Percentiles rank a stretch among this genome's conserved stretches.
These are phyloP conservation scores for Pseudochromis fuscus DNA, from an alignment of 2,797 vertebrate genomes.

Conservation along the genomic window DNA sequence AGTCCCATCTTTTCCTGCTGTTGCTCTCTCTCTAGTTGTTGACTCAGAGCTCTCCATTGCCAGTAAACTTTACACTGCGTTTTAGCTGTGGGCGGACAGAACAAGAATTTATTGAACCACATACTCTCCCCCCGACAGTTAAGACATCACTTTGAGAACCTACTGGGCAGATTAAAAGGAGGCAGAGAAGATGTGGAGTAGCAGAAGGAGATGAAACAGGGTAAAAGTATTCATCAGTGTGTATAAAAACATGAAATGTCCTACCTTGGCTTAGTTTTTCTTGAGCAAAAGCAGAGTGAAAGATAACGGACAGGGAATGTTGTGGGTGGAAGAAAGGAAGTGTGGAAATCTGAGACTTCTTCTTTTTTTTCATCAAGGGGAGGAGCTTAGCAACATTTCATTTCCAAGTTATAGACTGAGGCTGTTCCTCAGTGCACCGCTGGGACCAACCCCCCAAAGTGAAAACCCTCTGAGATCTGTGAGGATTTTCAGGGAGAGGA, in stretches of 20 bases:
- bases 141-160: background rate
- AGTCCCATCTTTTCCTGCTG: conserved; percentile 8
- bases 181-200: background rate
- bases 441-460: background rate
- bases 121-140: background rate
- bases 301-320: conserved; percentile 29
- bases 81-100: conserved; percentile 8
- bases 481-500: background rate
- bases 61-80: background rate
- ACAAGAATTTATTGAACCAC: conserved; percentile 12
- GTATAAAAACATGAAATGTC: conserved; percentile 13
- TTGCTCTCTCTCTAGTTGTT: conserved; percentile 23
- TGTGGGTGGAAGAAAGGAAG: conserved; percentile 57
- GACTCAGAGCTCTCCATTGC: conserved; percentile 58
- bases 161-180: background rate
- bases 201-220: conserved; percentile 2
- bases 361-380: conserved; percentile 43
- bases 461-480: background rate
- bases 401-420: background rate
- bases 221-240: background rate
- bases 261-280: conserved; percentile 40
- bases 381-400: conserved; percentile 36
- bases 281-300: conserved; percentile 10
- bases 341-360: conserved; percentile 53
- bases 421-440: background rate